A percentile compares a stretch with the other conserved stretches of the same genome.
Evolutionary conservation across 2,888 invertebrate species (phyloP).

Genomic region (Mythimna ferrago): DNA sequence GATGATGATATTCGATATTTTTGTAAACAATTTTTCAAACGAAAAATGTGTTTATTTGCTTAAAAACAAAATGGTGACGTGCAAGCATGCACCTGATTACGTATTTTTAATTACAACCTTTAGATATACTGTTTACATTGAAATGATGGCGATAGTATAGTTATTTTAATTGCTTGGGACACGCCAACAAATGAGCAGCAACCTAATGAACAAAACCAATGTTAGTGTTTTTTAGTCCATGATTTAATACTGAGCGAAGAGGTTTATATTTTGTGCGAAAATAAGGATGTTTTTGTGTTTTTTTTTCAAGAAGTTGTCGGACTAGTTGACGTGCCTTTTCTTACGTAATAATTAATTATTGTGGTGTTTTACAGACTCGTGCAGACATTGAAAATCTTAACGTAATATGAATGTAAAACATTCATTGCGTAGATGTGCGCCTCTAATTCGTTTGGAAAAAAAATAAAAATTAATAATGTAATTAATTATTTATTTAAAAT

Average conservation of each 20-base stretch:
- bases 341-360: no score
- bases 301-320: neutral
- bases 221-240: neutral
- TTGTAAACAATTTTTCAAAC: neutral
- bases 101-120: constrained; percentile 4
- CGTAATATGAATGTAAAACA: no score
- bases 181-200: constrained; percentile 21
- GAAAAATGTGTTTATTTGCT: neutral
- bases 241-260: neutral
- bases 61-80: constrained; percentile 15
- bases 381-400: no score
- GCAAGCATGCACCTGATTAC: constrained; percentile 13
- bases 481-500: no score
- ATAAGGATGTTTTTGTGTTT: neutral
- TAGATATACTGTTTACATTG: constrained; percentile 9
- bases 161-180: constrained; percentile 29
- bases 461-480: no score
- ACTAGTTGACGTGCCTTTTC: no score
- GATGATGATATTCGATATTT: neutral
- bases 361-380: no score
- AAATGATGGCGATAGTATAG: neutral
- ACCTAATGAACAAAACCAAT: neutral
- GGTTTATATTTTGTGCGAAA: neutral
- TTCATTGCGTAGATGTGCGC: no score
- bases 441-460: no score